These are phyloP conservation scores for Coryphaenoides rupestris DNA, from an alignment of 2,113 vertebrate genomes.

Conservation along the genomic window DNA sequence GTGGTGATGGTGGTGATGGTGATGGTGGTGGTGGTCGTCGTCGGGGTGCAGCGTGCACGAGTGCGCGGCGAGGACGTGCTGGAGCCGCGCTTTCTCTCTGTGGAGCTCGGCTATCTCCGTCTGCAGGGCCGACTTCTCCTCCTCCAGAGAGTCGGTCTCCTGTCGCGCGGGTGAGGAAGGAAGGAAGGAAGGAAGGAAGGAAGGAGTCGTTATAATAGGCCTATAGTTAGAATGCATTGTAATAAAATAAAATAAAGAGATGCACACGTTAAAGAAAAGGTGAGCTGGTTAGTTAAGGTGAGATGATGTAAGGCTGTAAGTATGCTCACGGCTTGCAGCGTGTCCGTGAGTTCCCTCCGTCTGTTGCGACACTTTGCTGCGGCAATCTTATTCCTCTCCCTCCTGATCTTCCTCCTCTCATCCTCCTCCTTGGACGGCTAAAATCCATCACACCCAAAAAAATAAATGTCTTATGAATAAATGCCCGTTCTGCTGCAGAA, in stretches of 20 bases:
- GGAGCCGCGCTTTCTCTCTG: conserved; percentile 92
- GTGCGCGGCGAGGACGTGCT: conserved; percentile 86
- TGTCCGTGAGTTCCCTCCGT: conserved; percentile 89
- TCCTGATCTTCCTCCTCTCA: conserved; percentile 87
- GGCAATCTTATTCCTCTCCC: conserved; percentile 97
- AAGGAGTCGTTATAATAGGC: too few species aligned
- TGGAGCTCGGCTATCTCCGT: conserved; percentile 84
- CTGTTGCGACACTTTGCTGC: conserved; percentile 96
- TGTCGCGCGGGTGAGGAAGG: conserved; percentile 43
- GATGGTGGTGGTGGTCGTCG: background rate
- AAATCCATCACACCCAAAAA: conserved; percentile 44
- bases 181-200: background rate
- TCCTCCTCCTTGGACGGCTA: conserved; percentile 93
- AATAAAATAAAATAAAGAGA: too few species aligned
- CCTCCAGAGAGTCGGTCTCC: conserved; percentile 92
- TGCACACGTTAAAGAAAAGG: too few species aligned
- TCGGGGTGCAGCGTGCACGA: conserved; percentile 83
- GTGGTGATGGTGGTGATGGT: too few species aligned
- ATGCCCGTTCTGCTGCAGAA: conserved; percentile 13
- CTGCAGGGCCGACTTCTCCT: conserved; percentile 85
- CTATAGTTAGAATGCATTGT: too few species aligned
- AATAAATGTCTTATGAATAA: conserved; percentile 13
- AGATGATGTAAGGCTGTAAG: too few species aligned
- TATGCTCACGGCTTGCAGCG: conserved; percentile 86
- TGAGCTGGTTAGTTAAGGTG: too few species aligned